A percentile compares a stretch with the other conserved stretches of the same genome.
These are phyloP conservation scores for Calonectris borealis DNA, from an alignment of 2,113 vertebrate species.

Conservation along the genomic window DNA sequence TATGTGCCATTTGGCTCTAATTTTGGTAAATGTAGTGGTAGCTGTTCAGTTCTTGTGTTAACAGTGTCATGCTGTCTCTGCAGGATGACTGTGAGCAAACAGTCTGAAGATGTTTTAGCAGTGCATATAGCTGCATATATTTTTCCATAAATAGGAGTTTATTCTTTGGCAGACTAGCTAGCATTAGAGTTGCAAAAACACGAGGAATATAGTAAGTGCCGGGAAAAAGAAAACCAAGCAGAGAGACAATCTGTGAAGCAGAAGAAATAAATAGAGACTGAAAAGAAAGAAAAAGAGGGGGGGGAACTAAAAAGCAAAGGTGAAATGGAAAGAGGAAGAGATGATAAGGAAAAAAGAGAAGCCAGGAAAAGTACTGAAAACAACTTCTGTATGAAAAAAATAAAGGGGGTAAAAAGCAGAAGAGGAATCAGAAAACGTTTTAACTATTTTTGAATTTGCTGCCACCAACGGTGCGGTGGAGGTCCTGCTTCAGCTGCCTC, in stretches of 20 bases:
- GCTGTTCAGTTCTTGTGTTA: slow-evolving; percentile 19
- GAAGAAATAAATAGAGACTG: slow-evolving; percentile 45
- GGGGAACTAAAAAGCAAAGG: neutral
- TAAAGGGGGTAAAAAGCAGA: neutral
- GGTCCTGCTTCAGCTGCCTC: neutral
- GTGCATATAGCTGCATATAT: slow-evolving; percentile 58
- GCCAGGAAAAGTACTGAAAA: neutral
- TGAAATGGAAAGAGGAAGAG: neutral
- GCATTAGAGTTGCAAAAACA: slow-evolving; percentile 51
- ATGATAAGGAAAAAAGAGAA: neutral
- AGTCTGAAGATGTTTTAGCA: slow-evolving; percentile 62
- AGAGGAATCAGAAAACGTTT: neutral
- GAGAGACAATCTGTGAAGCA: slow-evolving; percentile 54
- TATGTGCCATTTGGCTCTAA: neutral
- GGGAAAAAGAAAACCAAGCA: slow-evolving; percentile 53
- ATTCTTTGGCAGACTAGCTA: slow-evolving; percentile 61
- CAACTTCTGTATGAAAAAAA: neutral
- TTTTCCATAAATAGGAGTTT: slow-evolving; percentile 68
- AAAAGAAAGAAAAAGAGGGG: neutral
- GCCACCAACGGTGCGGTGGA: neutral
- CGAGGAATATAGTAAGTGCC: slow-evolving; percentile 9
- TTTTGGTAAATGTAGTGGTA: neutral
- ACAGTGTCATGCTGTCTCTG: slow-evolving; percentile 11
- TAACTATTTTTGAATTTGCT: neutral
- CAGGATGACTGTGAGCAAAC: slow-evolving; percentile 60